These are phyloP conservation scores for Silurus asotus DNA, from an alignment of 2,113 vertebrate species.

Conservation along the genomic window DNA sequence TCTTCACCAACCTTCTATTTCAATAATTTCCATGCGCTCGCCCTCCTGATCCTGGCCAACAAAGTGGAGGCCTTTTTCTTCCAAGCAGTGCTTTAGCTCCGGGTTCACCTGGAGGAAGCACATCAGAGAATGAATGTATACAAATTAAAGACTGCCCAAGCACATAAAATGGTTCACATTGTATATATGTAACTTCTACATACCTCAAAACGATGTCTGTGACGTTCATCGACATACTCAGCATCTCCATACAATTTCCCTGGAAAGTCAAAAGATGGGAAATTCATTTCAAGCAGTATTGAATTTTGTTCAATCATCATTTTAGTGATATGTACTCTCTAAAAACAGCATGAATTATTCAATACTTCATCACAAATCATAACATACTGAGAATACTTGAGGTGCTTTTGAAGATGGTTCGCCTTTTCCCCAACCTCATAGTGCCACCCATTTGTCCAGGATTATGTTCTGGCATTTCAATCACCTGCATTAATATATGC, in stretches of 20 bases:
- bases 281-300: background rate
- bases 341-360: background rate
- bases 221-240: constrained; percentile 90
- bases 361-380: constrained; percentile 46
- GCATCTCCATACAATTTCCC: constrained; percentile 87
- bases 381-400: constrained; percentile 86
- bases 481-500: constrained; percentile 74
- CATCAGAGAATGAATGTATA: background rate
- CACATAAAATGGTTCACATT: background rate
- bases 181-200: background rate
- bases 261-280: constrained; percentile 56
- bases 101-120: constrained; percentile 85
- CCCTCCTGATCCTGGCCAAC: constrained; percentile 93
- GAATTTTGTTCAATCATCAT: background rate
- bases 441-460: constrained; percentile 96
- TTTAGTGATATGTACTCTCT: background rate
- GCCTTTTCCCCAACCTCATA: constrained; percentile 94
- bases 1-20: constrained; percentile 77
- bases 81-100: constrained; percentile 83
- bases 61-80: constrained; percentile 86
- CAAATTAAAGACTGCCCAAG: background rate
- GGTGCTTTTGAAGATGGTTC: constrained; percentile 88
- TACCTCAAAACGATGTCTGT: constrained; percentile 94
- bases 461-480: constrained; percentile 98
- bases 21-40: constrained; percentile 92